These are phyloP conservation scores for Sphenopsis melanotis DNA, from an alignment of 2,797 vertebrate genomes.

Conservation along the genomic window DNA sequence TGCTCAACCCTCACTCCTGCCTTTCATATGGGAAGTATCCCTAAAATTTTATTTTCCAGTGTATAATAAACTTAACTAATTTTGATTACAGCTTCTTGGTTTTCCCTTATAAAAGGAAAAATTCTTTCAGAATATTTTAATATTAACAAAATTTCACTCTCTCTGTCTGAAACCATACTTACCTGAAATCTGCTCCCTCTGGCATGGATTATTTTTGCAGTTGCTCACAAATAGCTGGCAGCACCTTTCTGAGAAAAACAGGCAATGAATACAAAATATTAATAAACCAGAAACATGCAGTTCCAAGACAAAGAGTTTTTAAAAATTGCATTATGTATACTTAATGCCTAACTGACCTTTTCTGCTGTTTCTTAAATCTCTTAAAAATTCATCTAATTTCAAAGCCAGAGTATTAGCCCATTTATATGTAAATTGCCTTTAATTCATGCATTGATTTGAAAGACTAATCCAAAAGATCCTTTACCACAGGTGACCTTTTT, in stretches of 20 bases:
- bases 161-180: neutral
- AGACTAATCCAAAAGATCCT: slow-evolving; percentile 78
- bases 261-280: slow-evolving; percentile 68
- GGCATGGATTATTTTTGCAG: neutral
- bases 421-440: slow-evolving; percentile 84
- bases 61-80: neutral
- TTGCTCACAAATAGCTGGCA: slow-evolving; percentile 24
- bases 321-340: slow-evolving; percentile 75
- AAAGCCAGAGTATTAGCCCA: slow-evolving; percentile 74
- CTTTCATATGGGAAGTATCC: neutral
- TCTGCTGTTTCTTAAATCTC: slow-evolving; percentile 75
- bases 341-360: slow-evolving; percentile 80
- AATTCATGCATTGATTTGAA: slow-evolving; percentile 82
- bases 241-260: slow-evolving; percentile 5
- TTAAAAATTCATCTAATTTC: slow-evolving; percentile 79
- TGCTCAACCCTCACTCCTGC: neutral
- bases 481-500: slow-evolving; percentile 78
- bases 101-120: neutral
- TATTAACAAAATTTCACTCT: neutral
- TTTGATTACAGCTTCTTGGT: neutral
- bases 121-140: neutral
- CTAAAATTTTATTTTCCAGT: neutral
- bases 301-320: slow-evolving; percentile 63
- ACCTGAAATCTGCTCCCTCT: neutral
- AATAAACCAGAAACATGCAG: slow-evolving; percentile 50